phyloP scores from a whole-genome alignment of 2,888 invertebrate species.

The Thecocarcelia acutangulata region DNA sequence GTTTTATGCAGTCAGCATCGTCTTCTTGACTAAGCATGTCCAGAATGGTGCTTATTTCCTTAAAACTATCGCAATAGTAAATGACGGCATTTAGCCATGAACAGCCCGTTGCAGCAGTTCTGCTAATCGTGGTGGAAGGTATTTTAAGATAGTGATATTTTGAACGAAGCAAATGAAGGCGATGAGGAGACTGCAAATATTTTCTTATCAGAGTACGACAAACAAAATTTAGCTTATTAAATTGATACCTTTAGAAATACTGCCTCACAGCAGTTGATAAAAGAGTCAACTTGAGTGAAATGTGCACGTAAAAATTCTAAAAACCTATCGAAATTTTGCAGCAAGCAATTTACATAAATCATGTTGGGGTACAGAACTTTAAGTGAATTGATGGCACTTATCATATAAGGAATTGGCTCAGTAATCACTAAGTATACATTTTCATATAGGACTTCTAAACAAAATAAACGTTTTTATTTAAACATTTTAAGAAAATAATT shows the following conservation, averaged over 20 bases:
- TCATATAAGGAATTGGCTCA: conserved; percentile 36
- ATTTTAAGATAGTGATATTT: conserved; percentile 35
- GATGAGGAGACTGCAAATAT: conserved; percentile 40
- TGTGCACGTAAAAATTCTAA: conserved; percentile 22
- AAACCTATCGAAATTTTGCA: conserved; percentile 9
- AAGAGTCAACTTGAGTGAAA: conserved; percentile 22
- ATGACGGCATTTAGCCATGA: conserved; percentile 46
- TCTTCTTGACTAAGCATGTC: conserved; percentile 26
- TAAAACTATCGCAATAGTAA: conserved; percentile 36
- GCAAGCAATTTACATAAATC: conserved; percentile 40
- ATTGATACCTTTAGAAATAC: conserved; percentile 38
- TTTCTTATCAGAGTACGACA: too few species aligned
- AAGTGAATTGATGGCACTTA: conserved; percentile 39
- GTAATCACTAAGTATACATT: conserved; percentile 46
- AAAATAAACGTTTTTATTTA: not conserved
- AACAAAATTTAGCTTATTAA: too few species aligned
- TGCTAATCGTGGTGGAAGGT: not conserved
- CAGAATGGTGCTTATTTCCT: conserved; percentile 21
- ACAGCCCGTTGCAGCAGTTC: not conserved
- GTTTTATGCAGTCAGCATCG: conserved; percentile 24
- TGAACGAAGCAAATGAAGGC: conserved; percentile 32
- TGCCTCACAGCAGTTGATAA: conserved; percentile 19
- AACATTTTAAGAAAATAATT: not conserved
- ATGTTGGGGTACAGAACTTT: conserved; percentile 56
- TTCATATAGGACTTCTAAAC: conserved; percentile 29